Evolutionary conservation across 2,797 vertebrate genomes (phyloP).

Genomic region (Betta splendens): DNA sequence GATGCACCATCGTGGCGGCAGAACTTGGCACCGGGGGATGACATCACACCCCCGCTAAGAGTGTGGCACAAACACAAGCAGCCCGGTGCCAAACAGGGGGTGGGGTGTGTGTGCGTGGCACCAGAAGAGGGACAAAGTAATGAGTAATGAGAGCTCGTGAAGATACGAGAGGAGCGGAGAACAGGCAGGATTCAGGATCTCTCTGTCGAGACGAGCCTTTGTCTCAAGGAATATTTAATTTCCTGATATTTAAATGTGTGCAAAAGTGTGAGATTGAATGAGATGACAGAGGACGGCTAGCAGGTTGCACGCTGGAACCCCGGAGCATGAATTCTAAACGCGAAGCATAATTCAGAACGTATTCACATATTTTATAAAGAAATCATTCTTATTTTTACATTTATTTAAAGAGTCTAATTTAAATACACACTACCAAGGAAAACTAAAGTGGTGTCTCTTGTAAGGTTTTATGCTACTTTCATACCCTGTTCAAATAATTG

Average conservation of each 20-base stretch:
- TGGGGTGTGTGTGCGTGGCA: conserved; percentile 58
- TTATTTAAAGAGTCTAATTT: too few relatives aligned
- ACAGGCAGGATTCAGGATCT: conserved; percentile 26
- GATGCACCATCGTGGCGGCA: conserved; percentile 63
- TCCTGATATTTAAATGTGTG: conserved; percentile 34
- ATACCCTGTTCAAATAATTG: neutral
- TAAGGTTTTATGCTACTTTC: too few relatives aligned
- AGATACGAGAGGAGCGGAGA: conserved; percentile 8
- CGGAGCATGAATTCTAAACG: neutral
- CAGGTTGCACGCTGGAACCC: neutral
- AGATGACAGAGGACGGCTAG: conserved; percentile 11
- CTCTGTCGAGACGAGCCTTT: conserved; percentile 29
- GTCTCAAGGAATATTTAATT: conserved; percentile 40
- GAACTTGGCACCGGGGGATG: conserved; percentile 68
- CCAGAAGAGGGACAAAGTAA: conserved; percentile 48
- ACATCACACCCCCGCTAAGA: conserved; percentile 80
- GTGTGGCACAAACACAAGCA: conserved; percentile 74
- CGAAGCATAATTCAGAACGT: too few relatives aligned
- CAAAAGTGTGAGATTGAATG: conserved; percentile 21
- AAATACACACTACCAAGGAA: too few relatives aligned
- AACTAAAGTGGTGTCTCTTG: too few relatives aligned
- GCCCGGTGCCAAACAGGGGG: conserved; percentile 58
- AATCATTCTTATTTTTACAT: too few relatives aligned
- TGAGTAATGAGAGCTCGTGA: conserved; percentile 54
- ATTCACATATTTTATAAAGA: too few relatives aligned